Base-by-base conservation (phyloP, 2,888 invertebrate genomes). In the Tetheella fluctuosa region DNA sequence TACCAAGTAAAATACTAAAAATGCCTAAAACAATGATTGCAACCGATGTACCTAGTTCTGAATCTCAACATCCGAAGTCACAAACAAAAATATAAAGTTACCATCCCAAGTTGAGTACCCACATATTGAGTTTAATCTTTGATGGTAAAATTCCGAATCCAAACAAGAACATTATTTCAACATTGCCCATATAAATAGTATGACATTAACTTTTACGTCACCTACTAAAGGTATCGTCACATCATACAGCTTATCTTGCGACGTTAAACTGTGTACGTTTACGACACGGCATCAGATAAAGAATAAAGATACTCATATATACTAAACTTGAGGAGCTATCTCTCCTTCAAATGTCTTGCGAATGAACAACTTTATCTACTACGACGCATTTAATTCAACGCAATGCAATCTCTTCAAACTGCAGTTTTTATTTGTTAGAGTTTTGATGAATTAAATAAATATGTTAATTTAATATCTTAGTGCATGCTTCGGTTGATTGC, bases 221-320 rank as follows among this genome's bases (percentile, higher is more conserved):
- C 20, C 48, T 20, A 48, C 48, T 48, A 48, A 48, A 42, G 42
- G 42, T 42, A 42, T 42, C 42, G 15, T 42, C 42, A 42, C 42
- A 17, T 42, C 42, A 42, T 42, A 42, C 6, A 17, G 42, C 42
- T 42, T 42, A 42, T 42, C 42, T 42, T 42, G 42, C 42, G 17
- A 42, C 17, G 17, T 42, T 42, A 42, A 42, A 42, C 42, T 42
- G 42, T 15, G 42, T 17, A 42, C 42, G 42, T 42, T 42, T 42
- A 42, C 42, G 42, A 42, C 17, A 42, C 6, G 42, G 42, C 42
- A 42, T 17, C 17, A 42, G 42, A 42, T 42, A 42, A 42, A 42
- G 42, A 42, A 42, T 42, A 42, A 42, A 42, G 42, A 42, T 42
- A 39, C 39, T 39, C 39, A 39, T 39, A 39, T 39, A n/a, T 39